Conservation (phyloP, 1,140 invertebrate genomes). For the Cotesia chilonis region DNA sequence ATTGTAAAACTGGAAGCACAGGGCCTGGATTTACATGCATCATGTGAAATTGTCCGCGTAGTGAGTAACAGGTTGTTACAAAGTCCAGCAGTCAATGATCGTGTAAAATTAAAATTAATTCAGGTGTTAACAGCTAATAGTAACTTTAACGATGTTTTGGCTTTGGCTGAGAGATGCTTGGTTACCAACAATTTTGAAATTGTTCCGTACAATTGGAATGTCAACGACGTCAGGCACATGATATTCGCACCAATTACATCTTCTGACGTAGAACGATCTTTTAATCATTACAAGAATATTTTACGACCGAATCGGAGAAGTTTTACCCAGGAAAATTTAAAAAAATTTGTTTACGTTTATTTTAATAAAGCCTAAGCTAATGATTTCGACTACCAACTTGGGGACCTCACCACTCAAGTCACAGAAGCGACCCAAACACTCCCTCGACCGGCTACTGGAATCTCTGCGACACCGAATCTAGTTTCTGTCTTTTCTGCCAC, state of each 20-base stretch:
- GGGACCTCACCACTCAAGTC: no score
- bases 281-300: slow-evolving; percentile 2
- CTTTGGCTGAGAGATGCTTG: background rate
- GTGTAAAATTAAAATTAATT: background rate
- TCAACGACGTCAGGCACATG: background rate
- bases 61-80: background rate
- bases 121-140: background rate
- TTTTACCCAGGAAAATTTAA: background rate
- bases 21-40: background rate
- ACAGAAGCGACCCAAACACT: no score
- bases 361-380: background rate
- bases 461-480: no score
- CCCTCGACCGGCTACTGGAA: no score
- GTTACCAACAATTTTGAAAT: background rate
- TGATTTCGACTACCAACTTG: no score
- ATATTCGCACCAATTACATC: background rate
- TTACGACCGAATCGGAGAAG: background rate
- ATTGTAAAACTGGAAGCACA: background rate
- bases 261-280: background rate
- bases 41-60: background rate
- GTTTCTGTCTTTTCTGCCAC: no score
- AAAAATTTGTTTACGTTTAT: background rate
- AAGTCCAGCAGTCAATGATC: background rate
- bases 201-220: background rate
- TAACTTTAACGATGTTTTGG: background rate